These are phyloP conservation scores for Hydrozoanthus tunicans DNA, from an alignment of 64 coral and sea anemone genomes.

Conservation along the genomic window DNA sequence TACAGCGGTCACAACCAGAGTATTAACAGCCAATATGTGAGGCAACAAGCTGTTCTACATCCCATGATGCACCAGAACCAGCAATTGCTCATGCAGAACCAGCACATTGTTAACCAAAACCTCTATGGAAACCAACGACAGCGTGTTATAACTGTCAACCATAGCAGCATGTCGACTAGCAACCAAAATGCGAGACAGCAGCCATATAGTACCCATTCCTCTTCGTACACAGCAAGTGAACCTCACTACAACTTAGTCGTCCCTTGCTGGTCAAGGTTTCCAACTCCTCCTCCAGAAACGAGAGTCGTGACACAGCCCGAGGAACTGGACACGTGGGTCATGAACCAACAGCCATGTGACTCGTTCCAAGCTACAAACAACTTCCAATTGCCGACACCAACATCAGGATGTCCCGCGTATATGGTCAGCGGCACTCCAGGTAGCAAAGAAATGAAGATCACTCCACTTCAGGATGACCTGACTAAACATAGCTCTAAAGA, in stretches of 20 bases:
- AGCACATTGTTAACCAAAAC: constrained; percentile 10
- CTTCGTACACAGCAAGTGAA: neutral
- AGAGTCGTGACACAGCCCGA: constrained; percentile 15
- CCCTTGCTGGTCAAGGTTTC: constrained; percentile 42
- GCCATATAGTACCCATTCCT: neutral
- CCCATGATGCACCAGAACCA: constrained; percentile 33
- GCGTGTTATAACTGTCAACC: neutral
- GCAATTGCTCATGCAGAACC: constrained; percentile 22
- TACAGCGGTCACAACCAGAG: constrained; percentile 20
- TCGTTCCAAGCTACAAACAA: constrained; percentile 20
- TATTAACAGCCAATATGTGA: neutral
- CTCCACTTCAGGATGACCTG: constrained; percentile 75
- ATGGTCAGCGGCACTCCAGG: constrained; percentile 92
- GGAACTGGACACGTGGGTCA: neutral
- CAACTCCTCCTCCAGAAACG: constrained; percentile 40
- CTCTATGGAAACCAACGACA: constrained; percentile 18
- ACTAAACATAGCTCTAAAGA: constrained; percentile 96
- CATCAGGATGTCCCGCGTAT: constrained; percentile 72
- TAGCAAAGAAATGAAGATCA: constrained; percentile 94
- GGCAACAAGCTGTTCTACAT: neutral
- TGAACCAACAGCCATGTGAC: constrained; percentile 39
- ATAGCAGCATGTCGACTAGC: neutral
- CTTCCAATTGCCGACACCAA: neutral
- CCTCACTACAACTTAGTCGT: constrained; percentile 26
- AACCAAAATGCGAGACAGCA: constrained; percentile 12